Conservation (phyloP, 1,140 invertebrate species). For the Dendrolimus punctatus region DNA sequence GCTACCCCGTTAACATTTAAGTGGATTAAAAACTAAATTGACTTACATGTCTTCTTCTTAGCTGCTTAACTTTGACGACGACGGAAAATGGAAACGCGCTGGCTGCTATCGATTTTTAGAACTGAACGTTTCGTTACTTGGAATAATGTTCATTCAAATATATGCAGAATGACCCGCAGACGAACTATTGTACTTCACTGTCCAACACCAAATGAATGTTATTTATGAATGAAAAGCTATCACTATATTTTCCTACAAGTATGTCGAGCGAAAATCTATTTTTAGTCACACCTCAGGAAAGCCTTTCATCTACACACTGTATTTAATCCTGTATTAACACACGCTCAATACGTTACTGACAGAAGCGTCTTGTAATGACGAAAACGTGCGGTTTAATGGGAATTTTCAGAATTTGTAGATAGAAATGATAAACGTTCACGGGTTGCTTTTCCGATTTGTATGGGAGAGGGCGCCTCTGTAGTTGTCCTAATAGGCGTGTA, state of each 20-base stretch:
- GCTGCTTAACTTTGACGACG: constrained; percentile 1
- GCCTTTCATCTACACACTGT: constrained; percentile 13
- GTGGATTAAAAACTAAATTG: background rate
- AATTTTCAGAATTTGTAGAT: constrained; percentile 47
- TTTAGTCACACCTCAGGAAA: constrained; percentile 34
- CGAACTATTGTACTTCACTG: constrained; percentile 30
- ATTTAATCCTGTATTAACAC: constrained; percentile 13
- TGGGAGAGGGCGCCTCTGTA: constrained; percentile 63
- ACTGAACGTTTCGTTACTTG: background rate
- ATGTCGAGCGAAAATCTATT: constrained; percentile 48
- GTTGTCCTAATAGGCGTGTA: constrained; percentile 52
- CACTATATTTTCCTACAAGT: constrained; percentile 46
- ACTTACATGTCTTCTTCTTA: constrained; percentile 3
- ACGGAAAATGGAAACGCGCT: background rate
- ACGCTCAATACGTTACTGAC: constrained; percentile 14
- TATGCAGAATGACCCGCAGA: constrained; percentile 12
- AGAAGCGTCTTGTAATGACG: constrained; percentile 13
- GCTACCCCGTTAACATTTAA: background rate
- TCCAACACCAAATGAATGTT: constrained; percentile 53
- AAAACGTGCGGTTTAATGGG: constrained; percentile 29
- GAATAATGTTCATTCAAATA: constrained; percentile 19
- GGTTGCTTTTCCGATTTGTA: constrained; percentile 56
- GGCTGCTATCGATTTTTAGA: constrained; percentile 2
- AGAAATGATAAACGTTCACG: constrained; percentile 54
- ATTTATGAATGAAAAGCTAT: constrained; percentile 60